A percentile compares a stretch with the other conserved stretches of the same genome.
These are phyloP conservation scores for Lucinisca nassula DNA, from an alignment of 2,888 invertebrate species.

Conservation along the genomic window DNA sequence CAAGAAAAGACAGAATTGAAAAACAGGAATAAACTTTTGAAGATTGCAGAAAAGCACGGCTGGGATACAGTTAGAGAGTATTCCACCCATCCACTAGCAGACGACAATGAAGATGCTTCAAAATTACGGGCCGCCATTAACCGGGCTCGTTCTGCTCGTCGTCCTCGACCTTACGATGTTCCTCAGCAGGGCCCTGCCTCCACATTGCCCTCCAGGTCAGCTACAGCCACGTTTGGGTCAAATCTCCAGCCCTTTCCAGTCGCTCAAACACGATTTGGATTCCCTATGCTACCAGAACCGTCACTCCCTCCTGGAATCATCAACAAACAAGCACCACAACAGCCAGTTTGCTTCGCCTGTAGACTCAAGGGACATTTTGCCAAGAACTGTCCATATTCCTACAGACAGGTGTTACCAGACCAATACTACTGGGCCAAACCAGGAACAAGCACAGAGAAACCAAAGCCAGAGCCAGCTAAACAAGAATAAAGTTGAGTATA, in stretches of 20 bases:
- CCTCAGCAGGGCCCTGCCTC: not conserved
- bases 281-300: not conserved
- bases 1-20: not conserved
- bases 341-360: conserved; percentile 9
- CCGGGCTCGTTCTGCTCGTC: not conserved
- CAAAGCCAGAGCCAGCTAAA: not conserved
- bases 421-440: not conserved
- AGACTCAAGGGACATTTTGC: conserved; percentile 3
- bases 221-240: not conserved
- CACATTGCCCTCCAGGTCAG: not conserved
- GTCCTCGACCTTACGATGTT: not conserved
- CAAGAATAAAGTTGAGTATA: not conserved
- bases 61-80: conserved; percentile 26
- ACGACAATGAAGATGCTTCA: conserved; percentile 19
- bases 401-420: not conserved
- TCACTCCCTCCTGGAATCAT: not conserved
- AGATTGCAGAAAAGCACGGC: conserved; percentile 29
- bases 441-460: not conserved
- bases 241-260: not conserved
- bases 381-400: conserved; percentile 16
- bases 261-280: not conserved
- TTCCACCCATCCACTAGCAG: conserved; percentile 1
- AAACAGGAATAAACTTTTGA: conserved; percentile 15
- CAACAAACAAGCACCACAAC: not conserved
- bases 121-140: conserved; percentile 14